Base-by-base conservation (phyloP, 2,888 invertebrate genomes). In the Stratiomys singularior region DNA sequence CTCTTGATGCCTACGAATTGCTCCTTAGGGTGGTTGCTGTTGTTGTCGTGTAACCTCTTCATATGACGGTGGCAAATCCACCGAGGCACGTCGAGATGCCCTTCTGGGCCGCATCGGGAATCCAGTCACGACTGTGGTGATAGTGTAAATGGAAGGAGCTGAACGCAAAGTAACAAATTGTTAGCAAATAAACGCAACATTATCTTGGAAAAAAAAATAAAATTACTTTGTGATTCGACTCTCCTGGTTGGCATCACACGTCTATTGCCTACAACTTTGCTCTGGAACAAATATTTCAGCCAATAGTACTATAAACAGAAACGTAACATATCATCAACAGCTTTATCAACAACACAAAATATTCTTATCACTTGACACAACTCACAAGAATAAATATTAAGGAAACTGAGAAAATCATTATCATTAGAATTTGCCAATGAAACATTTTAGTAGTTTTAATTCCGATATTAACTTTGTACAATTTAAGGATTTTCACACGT, bases 41-140 rank as follows among this genome's bases (percentile, higher is more conserved):
- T 60, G 52, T 9, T n/a, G 23, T 21, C 64, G 69, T 46, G 67
- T n/a, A 23, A 37, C 79, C 58, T 74, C 79, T 21, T 72, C 79
- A 79, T 79, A 79, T 13, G 79, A 74, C 0, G 79, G 79, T 9
- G 79, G 79, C 15, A 77, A 58, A 74, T 79, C 79, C 18, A 71
- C 28, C 1, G 74, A 74, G 37, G 74, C 37, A 21, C 74, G 74
- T 3, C 44, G 23, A 11, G 58, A 37, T 4, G 74, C 58, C 21
- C 74, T 28, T 58, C 58, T 28, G 1, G 74, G 74, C 23, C 74
- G 52, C 9, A 30, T 37, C 7, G 74, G 23, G 37, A 60, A 60
- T 23, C 30, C 74, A 37, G 60, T 15, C 25, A 74, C 74, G 15
- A 74, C 74, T 52, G 74, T 74, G 37, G 74, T 74, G 18, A 74